A percentile compares a stretch with the other conserved stretches of the same genome.
Conservation (phyloP, 2,113 vertebrate species). For the Sphaerodactylus townsendi region DNA sequence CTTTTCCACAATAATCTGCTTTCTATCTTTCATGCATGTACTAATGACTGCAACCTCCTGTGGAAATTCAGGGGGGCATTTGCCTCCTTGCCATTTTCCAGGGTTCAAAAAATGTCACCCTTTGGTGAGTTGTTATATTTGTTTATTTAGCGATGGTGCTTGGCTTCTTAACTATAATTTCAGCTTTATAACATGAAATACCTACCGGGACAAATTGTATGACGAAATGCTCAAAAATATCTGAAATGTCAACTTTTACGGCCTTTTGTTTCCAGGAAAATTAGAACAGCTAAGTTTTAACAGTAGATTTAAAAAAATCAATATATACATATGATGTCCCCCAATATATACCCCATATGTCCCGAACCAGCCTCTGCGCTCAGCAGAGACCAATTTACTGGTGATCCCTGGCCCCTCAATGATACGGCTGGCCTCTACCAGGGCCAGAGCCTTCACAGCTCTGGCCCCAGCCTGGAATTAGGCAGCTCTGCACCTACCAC, state of each 20-base stretch:
- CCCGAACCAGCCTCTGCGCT: no score
- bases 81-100: conserved; percentile 38
- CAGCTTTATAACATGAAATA: conserved; percentile 58
- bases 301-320: conserved; percentile 4
- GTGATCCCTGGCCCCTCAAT: no score
- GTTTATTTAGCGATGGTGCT: conserved; percentile 63
- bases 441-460: no score
- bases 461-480: no score
- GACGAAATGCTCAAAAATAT: conserved; percentile 29
- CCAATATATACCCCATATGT: no score
- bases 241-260: conserved; percentile 29
- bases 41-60: conserved; percentile 64
- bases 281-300: conserved; percentile 41
- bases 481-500: no score
- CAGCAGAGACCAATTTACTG: no score
- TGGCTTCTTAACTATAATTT: conserved; percentile 55
- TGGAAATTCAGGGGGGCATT: conserved; percentile 40
- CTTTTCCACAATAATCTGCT: conserved; percentile 61
- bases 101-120: conserved; percentile 42
- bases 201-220: conserved; percentile 54
- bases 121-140: conserved; percentile 45
- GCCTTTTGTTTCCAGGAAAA: background rate
- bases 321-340: conserved; percentile 14
- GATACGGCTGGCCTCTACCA: no score
- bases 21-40: conserved; percentile 53